phyloP scores from a whole-genome alignment of 2,888 invertebrate species.

The Patella ulyssiponensis region DNA sequence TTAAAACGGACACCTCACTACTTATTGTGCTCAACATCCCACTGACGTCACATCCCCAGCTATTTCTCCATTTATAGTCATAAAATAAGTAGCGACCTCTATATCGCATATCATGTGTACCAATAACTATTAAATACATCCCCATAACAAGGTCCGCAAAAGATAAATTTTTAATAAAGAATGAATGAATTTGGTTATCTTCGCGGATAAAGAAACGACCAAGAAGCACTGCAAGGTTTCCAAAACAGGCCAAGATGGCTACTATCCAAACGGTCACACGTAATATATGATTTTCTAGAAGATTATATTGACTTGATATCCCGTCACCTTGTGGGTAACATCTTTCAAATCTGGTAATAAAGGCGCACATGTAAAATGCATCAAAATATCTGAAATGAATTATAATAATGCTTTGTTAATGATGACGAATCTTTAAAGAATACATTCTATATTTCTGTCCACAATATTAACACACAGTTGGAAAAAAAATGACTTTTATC shows the following conservation, averaged over 20 bases:
- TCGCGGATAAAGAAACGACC: conserved; percentile 74
- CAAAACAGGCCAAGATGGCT: conserved; percentile 76
- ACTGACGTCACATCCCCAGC: conserved; percentile 76
- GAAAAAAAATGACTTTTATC: too few species aligned
- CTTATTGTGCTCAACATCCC: conserved; percentile 73
- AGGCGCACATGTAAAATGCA: conserved; percentile 46
- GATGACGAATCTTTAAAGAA: background rate
- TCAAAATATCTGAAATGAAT: conserved; percentile 45
- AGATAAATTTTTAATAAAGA: conserved; percentile 78
- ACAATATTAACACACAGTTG: background rate
- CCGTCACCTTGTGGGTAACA: conserved; percentile 49
- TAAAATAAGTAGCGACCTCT: conserved; percentile 76
- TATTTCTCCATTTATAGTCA: conserved; percentile 77
- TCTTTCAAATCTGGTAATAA: conserved; percentile 33
- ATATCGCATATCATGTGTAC: conserved; percentile 75
- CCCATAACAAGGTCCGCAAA: conserved; percentile 79
- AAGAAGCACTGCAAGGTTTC: conserved; percentile 75
- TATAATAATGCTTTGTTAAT: too few species aligned
- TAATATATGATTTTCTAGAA: conserved; percentile 45
- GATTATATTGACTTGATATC: conserved; percentile 47
- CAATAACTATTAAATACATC: conserved; percentile 77
- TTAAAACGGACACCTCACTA: conserved; percentile 49
- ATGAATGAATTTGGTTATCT: conserved; percentile 63
- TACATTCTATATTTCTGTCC: background rate
- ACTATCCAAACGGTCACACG: conserved; percentile 77